Conservation (phyloP, 2,888 invertebrate genomes). For the Didymodactylos carnosus region DNA sequence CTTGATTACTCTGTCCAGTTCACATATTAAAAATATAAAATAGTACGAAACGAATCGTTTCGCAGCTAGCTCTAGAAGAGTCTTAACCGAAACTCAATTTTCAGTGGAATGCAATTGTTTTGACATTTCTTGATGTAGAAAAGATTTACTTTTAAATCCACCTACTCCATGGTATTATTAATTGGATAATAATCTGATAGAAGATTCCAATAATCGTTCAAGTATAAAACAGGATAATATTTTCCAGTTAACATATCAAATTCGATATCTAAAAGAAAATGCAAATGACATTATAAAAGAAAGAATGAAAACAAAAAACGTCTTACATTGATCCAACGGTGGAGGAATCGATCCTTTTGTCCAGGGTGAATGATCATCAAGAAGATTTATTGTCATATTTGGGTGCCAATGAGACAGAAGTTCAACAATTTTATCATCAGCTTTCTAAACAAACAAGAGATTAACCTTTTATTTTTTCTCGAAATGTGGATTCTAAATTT, state of each 20-base stretch:
- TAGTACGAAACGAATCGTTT: no score
- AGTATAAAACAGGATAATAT: slow-evolving; percentile 77
- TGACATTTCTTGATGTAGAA: not conserved
- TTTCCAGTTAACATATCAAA: slow-evolving; percentile 63
- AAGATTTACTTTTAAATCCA: slow-evolving; percentile 40
- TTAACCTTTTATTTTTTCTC: not conserved
- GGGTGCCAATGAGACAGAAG: slow-evolving; percentile 97
- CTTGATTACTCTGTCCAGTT: no score
- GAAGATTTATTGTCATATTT: slow-evolving; percentile 78
- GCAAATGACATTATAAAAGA: not conserved
- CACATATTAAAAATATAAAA: no score
- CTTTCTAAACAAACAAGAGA: slow-evolving; percentile 14
- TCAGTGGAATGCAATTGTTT: not conserved
- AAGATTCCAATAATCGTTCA: slow-evolving; percentile 98
- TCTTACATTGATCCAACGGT: slow-evolving; percentile 63
- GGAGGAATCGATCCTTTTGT: slow-evolving; percentile 67
- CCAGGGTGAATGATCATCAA: slow-evolving; percentile 90
- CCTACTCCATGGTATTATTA: slow-evolving; percentile 50
- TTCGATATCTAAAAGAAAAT: slow-evolving; percentile 45
- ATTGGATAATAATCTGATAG: slow-evolving; percentile 63
- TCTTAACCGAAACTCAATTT: not conserved
- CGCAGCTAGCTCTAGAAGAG: no score
- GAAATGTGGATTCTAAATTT: no score
- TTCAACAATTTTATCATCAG: slow-evolving; percentile 53
- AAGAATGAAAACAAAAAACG: not conserved